These are phyloP conservation scores for Peromyscus maniculatus DNA, from an alignment of 2,113 vertebrate species.

Conservation along the genomic window DNA sequence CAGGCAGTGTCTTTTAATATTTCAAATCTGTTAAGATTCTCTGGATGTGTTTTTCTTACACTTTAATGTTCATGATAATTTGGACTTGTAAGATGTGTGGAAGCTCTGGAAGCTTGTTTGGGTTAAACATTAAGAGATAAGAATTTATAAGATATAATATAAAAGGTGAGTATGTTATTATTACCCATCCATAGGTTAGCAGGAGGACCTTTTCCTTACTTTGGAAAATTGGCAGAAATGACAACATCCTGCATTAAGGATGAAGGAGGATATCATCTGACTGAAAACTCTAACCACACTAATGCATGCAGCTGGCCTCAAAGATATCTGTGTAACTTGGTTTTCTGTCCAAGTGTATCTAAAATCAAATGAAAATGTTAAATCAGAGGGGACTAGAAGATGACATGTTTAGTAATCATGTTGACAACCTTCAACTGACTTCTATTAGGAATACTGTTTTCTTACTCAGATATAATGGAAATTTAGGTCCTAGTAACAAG, in stretches of 20 bases:
- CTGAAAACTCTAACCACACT: not conserved
- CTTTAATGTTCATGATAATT: not conserved
- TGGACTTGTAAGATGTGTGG: not conserved
- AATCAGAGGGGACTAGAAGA: not conserved
- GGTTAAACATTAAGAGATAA: not conserved
- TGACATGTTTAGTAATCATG: not conserved
- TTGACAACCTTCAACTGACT: not conserved
- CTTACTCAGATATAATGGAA: not conserved
- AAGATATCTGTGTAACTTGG: not conserved
- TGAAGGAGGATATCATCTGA: not conserved
- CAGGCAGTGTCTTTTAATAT: not conserved
- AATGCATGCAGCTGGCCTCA: not conserved
- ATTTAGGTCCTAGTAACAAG: not conserved
- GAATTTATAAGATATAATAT: not conserved
- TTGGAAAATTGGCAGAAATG: not conserved
- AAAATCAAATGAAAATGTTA: not conserved
- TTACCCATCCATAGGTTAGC: not conserved
- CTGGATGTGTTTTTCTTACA: not conserved
- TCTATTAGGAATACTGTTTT: not conserved
- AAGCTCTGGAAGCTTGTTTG: not conserved
- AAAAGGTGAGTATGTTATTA: not conserved
- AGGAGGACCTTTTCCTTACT: not conserved
- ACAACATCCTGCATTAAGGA: not conserved
- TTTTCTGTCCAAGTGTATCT: not conserved
- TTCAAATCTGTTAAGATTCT: not conserved